Conservation (phyloP, 2,888 invertebrate species). For the Ochlodes sylvanus region DNA sequence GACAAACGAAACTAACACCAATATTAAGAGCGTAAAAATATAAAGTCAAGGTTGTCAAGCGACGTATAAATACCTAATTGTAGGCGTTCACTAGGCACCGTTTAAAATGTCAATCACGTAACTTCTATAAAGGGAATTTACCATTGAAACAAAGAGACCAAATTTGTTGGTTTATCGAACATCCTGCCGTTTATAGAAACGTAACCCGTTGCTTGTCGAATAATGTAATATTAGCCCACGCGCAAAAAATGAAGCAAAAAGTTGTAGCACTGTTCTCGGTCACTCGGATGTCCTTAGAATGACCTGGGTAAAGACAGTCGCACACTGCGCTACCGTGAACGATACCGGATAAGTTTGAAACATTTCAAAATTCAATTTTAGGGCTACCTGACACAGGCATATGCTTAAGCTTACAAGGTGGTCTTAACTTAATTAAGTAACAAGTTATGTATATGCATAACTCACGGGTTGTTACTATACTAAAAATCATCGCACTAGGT, state of each 20-base stretch:
- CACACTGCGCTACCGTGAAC: slow-evolving; percentile 1
- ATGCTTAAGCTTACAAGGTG: too few relatives aligned
- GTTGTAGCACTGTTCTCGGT: slow-evolving; percentile 13
- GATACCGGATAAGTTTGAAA: too few relatives aligned
- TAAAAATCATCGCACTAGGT: too few relatives aligned
- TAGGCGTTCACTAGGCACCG: neutral
- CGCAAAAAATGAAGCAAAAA: slow-evolving; percentile 19
- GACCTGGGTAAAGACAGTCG: slow-evolving; percentile 13
- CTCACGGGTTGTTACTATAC: too few relatives aligned
- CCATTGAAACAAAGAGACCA: slow-evolving; percentile 3
- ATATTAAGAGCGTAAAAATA: neutral
- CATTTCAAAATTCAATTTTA: too few relatives aligned
- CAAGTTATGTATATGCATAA: too few relatives aligned
- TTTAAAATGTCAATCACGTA: slow-evolving; percentile 10
- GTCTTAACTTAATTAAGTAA: too few relatives aligned
- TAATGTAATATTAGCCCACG: slow-evolving; percentile 9
- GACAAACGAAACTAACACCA: neutral
- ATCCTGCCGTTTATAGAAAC: slow-evolving; percentile 4
- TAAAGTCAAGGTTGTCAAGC: neutral
- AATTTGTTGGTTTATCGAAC: slow-evolving; percentile 14
- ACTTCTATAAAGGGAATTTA: neutral
- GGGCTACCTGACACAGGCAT: too few relatives aligned
- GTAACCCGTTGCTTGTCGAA: slow-evolving; percentile 9
- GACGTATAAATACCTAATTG: too few relatives aligned
- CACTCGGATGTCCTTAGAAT: slow-evolving; percentile 25